Percentiles rank a stretch among this genome's conserved stretches.
These are phyloP conservation scores for Rhyacophila evoluta DNA, from an alignment of 2,888 invertebrate genomes.

Conservation along the genomic window DNA sequence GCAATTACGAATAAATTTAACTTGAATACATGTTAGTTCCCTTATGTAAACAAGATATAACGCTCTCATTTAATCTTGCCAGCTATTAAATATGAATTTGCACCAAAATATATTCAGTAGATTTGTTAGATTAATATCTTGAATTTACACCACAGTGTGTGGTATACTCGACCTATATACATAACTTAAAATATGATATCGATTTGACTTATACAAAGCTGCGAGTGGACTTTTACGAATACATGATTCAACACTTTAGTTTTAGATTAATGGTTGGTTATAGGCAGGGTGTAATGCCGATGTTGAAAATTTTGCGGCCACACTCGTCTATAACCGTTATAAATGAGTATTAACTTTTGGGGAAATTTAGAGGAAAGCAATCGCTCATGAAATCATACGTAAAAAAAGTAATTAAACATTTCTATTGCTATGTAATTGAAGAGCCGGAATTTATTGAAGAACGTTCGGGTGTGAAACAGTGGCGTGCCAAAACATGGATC, in stretches of 20 bases:
- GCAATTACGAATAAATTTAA: background rate
- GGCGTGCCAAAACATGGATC: no score
- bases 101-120: conserved; percentile 18
- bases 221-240: background rate
- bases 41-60: conserved; percentile 8
- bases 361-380: no score
- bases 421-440: no score
- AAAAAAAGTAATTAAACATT: no score
- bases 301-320: no score
- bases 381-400: no score
- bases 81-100: conserved; percentile 22
- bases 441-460: no score
- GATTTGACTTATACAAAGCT: background rate
- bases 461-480: no score
- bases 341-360: no score
- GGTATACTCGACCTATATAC: background rate
- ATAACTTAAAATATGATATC: conserved; percentile 3
- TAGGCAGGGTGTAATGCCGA: no score
- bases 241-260: background rate
- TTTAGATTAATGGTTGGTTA: background rate
- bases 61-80: conserved; percentile 7
- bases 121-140: conserved; percentile 12
- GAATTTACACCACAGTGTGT: background rate
- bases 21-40: conserved; percentile 22
- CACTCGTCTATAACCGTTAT: no score